These are phyloP conservation scores for Empis livida DNA, from an alignment of 2,888 invertebrate species.

Conservation along the genomic window DNA sequence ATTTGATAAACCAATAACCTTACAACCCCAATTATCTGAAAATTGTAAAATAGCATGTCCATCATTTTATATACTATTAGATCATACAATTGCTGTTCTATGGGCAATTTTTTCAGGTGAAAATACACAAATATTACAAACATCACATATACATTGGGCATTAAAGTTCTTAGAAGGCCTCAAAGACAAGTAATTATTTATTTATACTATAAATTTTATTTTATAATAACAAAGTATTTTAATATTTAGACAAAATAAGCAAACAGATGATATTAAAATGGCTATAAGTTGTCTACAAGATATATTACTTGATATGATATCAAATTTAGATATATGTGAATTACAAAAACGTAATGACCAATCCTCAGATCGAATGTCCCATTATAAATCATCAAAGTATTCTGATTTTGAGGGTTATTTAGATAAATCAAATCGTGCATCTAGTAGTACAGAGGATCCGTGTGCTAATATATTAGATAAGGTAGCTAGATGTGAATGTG, in stretches of 20 bases:
- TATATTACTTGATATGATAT: conserved; percentile 3
- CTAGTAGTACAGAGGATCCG: too few species aligned
- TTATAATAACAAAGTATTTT: not conserved
- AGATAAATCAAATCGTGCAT: too few species aligned
- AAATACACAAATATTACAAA: conserved; percentile 4
- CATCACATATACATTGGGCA: conserved; percentile 15
- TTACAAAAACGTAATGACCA: too few species aligned
- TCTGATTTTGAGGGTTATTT: too few species aligned
- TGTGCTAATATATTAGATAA: too few species aligned
- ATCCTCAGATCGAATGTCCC: too few species aligned
- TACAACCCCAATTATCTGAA: conserved; percentile 1
- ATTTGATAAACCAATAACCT: conserved; percentile 5
- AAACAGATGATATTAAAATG: conserved; percentile 4
- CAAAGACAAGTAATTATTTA: conserved; percentile 5
- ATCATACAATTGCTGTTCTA: conserved; percentile 16
- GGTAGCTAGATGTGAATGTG: too few species aligned
- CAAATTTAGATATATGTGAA: too few species aligned
- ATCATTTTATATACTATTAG: conserved; percentile 13
- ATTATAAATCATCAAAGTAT: too few species aligned
- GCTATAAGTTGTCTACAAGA: conserved; percentile 4
- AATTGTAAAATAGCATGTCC: conserved; percentile 12
- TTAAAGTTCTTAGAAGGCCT: conserved; percentile 16
- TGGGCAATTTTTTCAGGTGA: conserved; percentile 13
- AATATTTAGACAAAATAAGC: conserved; percentile 3
- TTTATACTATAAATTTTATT: not conserved